Percentiles rank a stretch among this genome's conserved stretches.
Evolutionary conservation across 2,113 vertebrate genomes (phyloP).

Genomic region (Platysteira castanea): DNA sequence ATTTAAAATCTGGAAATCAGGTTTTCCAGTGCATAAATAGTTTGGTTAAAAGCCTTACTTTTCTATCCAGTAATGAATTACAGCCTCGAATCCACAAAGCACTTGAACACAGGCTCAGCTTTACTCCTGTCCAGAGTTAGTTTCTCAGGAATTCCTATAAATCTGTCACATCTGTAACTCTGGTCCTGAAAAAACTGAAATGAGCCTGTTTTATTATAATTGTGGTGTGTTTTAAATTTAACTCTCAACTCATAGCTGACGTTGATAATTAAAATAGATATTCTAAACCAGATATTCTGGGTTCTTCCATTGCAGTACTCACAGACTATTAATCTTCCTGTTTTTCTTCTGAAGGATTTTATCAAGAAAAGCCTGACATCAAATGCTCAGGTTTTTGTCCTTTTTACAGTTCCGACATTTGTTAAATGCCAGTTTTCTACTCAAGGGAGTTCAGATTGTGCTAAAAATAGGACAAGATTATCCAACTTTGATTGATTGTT

Average conservation of each 20-base stretch:
- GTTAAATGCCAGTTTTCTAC: not conserved
- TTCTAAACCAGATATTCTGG: not conserved
- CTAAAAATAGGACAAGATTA: slow-evolving; percentile 5
- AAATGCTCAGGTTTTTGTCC: not conserved
- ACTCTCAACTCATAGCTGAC: not conserved
- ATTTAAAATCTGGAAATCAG: not conserved
- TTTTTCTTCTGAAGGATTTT: not conserved
- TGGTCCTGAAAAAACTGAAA: not conserved
- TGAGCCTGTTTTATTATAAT: not conserved
- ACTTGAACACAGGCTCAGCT: not conserved
- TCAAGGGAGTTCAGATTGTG: not conserved
- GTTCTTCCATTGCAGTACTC: not conserved
- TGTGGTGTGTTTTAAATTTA: not conserved
- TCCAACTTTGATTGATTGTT: not conserved
- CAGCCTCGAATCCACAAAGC: not conserved
- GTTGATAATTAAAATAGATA: not conserved
- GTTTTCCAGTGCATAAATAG: not conserved
- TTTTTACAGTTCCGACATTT: not conserved
- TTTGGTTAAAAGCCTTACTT: not conserved
- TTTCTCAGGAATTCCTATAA: not conserved
- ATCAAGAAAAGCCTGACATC: not conserved
- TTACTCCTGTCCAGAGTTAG: not conserved
- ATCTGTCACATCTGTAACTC: not conserved
- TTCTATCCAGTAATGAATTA: not conserved
- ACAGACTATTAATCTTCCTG: not conserved